These are phyloP conservation scores for Timandra comae DNA, from an alignment of 2,888 invertebrate species.

Conservation along the genomic window DNA sequence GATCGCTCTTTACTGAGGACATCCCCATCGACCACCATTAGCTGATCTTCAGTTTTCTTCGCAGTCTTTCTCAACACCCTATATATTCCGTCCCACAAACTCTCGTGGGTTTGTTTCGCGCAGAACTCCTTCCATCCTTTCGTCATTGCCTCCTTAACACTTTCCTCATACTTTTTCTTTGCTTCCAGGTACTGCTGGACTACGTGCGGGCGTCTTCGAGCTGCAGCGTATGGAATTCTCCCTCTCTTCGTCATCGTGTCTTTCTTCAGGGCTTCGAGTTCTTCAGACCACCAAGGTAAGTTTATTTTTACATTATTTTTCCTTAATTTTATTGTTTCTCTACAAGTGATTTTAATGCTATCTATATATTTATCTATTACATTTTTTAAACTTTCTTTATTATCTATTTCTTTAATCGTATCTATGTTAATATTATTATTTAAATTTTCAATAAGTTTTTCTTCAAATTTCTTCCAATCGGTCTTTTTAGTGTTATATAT, in stretches of 20 bases:
- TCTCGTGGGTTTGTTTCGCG: neutral
- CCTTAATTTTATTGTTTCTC: too few relatives aligned
- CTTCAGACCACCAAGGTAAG: too few relatives aligned
- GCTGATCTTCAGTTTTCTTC: neutral
- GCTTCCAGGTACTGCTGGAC: too few relatives aligned
- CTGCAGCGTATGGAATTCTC: neutral
- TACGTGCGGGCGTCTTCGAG: neutral
- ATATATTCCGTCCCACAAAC: neutral
- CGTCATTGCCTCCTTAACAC: neutral
- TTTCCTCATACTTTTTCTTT: neutral
- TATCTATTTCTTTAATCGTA: too few relatives aligned
- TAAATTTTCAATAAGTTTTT: neutral
- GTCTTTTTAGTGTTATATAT: too few relatives aligned
- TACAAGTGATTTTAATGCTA: too few relatives aligned
- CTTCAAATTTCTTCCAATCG: neutral
- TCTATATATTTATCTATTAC: too few relatives aligned
- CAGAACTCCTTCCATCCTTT: constrained; percentile 1
- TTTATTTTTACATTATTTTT: too few relatives aligned
- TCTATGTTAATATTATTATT: too few relatives aligned
- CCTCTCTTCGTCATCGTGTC: neutral
- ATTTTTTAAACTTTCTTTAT: too few relatives aligned
- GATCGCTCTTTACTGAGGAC: neutral
- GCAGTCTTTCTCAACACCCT: neutral
- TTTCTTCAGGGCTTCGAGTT: neutral
- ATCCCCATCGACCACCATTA: neutral